These are phyloP conservation scores for Sicus ferrugineus DNA, from an alignment of 2,888 invertebrate species.

Conservation along the genomic window DNA sequence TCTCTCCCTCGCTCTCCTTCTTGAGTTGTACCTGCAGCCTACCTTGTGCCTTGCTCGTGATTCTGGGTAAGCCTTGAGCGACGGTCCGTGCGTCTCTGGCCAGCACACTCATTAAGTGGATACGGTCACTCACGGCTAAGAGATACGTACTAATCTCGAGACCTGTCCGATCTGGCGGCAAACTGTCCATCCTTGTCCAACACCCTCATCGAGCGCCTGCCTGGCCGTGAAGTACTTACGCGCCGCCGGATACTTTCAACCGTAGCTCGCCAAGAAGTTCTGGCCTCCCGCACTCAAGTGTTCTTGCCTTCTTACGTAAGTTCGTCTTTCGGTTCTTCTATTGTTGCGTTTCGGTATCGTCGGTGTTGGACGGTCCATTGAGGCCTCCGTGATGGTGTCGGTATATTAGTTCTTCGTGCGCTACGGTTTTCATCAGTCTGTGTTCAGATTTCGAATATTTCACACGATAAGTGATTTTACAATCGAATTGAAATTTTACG, in stretches of 20 bases:
- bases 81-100: too few species aligned
- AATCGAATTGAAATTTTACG: not conserved
- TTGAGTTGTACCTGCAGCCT: not conserved
- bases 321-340: slow-evolving; percentile 34
- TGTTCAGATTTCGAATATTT: slow-evolving; percentile 56
- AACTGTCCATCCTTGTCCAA: slow-evolving; percentile 12
- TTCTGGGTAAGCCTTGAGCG: too few species aligned
- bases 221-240: not conserved
- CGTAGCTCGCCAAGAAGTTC: slow-evolving; percentile 1
- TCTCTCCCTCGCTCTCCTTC: not conserved
- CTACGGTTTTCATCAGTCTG: slow-evolving; percentile 57
- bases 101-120: too few species aligned
- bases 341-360: slow-evolving; percentile 18
- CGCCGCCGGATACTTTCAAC: not conserved
- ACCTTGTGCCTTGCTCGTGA: too few species aligned
- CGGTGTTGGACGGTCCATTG: slow-evolving; percentile 32
- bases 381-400: slow-evolving; percentile 35
- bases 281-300: not conserved
- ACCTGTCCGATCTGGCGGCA: slow-evolving; percentile 30
- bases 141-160: not conserved
- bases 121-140: too few species aligned
- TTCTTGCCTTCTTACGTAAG: slow-evolving; percentile 35
- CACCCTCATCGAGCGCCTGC: not conserved
- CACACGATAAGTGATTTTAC: slow-evolving; percentile 41
- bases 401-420: slow-evolving; percentile 50